phyloP scores from a whole-genome alignment of 2,888 invertebrate species.

The Pseudolycoriella hygida region DNA sequence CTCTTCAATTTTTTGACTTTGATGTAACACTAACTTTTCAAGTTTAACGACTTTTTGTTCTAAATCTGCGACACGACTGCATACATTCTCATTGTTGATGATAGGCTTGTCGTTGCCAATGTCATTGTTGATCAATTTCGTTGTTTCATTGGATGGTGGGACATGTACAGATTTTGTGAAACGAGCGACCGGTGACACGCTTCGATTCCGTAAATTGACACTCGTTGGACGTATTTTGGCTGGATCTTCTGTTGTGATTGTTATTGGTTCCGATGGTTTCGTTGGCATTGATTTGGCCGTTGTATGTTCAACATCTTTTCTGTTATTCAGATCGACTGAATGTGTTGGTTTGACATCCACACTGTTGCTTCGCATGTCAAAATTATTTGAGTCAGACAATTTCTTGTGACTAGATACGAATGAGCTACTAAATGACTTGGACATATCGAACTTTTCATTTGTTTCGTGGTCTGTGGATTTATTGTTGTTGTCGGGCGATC shows the following conservation, averaged over 20 bases:
- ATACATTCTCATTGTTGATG: constrained; percentile 10
- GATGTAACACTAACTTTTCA: constrained; percentile 21
- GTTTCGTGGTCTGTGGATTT: constrained; percentile 7
- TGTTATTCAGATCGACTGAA: constrained; percentile 5
- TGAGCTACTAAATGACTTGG: constrained; percentile 10
- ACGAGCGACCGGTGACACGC: constrained; percentile 19
- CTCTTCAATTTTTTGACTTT: constrained; percentile 43
- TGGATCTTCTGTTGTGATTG: not conserved
- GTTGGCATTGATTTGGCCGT: constrained; percentile 11
- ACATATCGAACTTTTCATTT: constrained; percentile 8
- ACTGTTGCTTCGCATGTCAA: constrained; percentile 8
- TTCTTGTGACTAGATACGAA: constrained; percentile 6
- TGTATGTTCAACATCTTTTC: constrained; percentile 4
- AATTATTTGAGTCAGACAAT: constrained; percentile 1
- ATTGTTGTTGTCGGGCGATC: constrained; percentile 10
- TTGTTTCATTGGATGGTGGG: constrained; percentile 2
- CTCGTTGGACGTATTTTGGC: constrained; percentile 19
- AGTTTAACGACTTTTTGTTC: constrained; percentile 24
- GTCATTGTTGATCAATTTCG: constrained; percentile 7
- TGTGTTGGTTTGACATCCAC: constrained; percentile 5
- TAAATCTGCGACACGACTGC: constrained; percentile 18
- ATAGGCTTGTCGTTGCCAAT: constrained; percentile 4
- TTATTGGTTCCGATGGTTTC: constrained; percentile 2
- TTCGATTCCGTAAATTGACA: constrained; percentile 23
- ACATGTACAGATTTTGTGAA: constrained; percentile 6